Percentiles rank a stretch among this genome's conserved stretches.
These are phyloP conservation scores for Drosophila putrida DNA, from an alignment of 2,888 invertebrate genomes.

Conservation along the genomic window DNA sequence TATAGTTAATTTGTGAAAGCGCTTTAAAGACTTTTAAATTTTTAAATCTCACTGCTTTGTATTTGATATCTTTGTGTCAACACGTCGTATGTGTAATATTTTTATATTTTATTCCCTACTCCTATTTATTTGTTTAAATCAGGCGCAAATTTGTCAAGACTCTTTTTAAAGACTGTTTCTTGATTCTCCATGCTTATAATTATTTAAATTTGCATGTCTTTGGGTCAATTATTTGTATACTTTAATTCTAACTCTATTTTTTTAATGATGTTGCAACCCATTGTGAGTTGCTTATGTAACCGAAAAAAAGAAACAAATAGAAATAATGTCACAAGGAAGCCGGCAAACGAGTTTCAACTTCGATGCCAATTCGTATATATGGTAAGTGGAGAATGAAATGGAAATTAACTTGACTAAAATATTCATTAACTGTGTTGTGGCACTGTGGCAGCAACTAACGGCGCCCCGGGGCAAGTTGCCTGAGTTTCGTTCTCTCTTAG, in stretches of 20 bases:
- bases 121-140: too few relatives aligned
- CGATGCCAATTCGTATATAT: slow-evolving; percentile 21
- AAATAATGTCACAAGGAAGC: background rate
- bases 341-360: slow-evolving; percentile 18
- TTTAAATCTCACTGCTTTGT: slow-evolving; percentile 1
- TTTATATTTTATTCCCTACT: slow-evolving; percentile 13
- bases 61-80: slow-evolving; percentile 41
- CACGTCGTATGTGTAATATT: slow-evolving; percentile 69
- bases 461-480: slow-evolving; percentile 25
- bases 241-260: background rate
- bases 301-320: slow-evolving; percentile 9
- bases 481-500: background rate
- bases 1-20: background rate
- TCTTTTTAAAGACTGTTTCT: too few relatives aligned
- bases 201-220: too few relatives aligned
- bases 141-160: too few relatives aligned
- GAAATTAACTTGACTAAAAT: slow-evolving; percentile 64
- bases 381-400: slow-evolving; percentile 24
- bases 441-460: slow-evolving; percentile 23
- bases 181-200: too few relatives aligned
- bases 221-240: too few relatives aligned
- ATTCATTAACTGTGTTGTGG: slow-evolving; percentile 69
- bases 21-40: background rate
- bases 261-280: slow-evolving; percentile 3
- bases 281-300: slow-evolving; percentile 40